Percentiles rank a stretch among this genome's conserved stretches.
These are phyloP conservation scores for Amiota communis DNA, from an alignment of 2,888 invertebrate genomes.

Conservation along the genomic window DNA sequence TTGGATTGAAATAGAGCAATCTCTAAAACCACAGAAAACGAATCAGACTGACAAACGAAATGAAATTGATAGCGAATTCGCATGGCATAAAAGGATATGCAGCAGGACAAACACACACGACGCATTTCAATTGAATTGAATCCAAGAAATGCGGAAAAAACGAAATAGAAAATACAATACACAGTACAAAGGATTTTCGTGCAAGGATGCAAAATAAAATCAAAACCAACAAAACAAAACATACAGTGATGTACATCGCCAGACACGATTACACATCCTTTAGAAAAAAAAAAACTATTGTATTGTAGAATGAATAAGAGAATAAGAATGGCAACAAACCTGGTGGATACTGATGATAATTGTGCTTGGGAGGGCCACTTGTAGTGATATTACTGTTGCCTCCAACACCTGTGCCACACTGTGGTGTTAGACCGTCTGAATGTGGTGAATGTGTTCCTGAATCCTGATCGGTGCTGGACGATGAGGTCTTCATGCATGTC, in stretches of 20 bases:
- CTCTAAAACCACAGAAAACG: neutral
- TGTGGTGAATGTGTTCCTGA: constrained; percentile 74
- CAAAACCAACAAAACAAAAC: neutral
- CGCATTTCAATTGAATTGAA: constrained; percentile 5
- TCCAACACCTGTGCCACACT: constrained; percentile 46
- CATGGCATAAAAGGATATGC: constrained; percentile 37
- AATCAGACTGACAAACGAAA: constrained; percentile 18
- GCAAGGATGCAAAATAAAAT: neutral
- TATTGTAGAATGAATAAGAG: constrained; percentile 21
- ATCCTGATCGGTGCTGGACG: constrained; percentile 71
- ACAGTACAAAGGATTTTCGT: neutral
- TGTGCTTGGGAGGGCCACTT: constrained; percentile 56
- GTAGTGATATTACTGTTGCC: constrained; percentile 1
- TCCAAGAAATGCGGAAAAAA: neutral
- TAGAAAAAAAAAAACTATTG: constrained; percentile 7
- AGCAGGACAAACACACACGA: constrained; percentile 6
- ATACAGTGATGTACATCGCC: neutral
- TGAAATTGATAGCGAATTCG: constrained; percentile 44
- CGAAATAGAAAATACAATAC: neutral
- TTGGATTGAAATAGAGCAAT: neutral
- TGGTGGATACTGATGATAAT: constrained; percentile 72
- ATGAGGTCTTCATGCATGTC: constrained; percentile 72
- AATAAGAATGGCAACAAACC: constrained; percentile 50
- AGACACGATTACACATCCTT: constrained; percentile 10
- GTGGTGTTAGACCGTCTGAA: constrained; percentile 68